A percentile compares a stretch with the other conserved stretches of the same genome.
Conservation (phyloP, 2,113 vertebrate genomes). For the Hippocampus comes region DNA sequence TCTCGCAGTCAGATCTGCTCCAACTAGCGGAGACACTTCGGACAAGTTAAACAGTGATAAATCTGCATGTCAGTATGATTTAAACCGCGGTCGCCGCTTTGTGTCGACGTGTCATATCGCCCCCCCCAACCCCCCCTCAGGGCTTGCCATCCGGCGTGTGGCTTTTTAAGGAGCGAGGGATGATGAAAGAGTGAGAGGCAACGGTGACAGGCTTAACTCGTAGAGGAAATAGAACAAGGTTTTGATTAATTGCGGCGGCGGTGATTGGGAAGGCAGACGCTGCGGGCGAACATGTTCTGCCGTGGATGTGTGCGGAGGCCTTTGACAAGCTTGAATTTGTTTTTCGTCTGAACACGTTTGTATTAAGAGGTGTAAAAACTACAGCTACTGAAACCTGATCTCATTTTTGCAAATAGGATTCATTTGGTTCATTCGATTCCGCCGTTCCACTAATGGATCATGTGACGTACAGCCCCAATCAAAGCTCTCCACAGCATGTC, state of each 20-base stretch:
- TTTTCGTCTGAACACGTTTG: background rate
- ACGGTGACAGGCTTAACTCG: conserved; percentile 66
- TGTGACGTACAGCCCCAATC: background rate
- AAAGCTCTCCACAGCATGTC: background rate
- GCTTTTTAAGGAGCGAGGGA: conserved; percentile 57
- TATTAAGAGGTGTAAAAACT: background rate
- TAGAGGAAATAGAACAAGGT: conserved; percentile 49
- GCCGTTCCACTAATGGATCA: background rate
- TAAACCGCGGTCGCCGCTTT: conserved; percentile 63
- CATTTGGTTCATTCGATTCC: background rate
- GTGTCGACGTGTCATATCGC: conserved; percentile 67
- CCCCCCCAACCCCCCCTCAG: conserved; percentile 29
- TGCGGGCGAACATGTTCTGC: conserved; percentile 32
- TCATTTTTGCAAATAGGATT: background rate
- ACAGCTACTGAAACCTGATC: background rate
- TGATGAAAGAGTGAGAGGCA: conserved; percentile 72
- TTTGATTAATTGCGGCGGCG: conserved; percentile 71
- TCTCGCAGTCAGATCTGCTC: conserved; percentile 67
- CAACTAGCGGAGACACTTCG: conserved; percentile 70
- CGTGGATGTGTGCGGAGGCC: conserved; percentile 2
- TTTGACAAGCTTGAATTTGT: conserved; percentile 1
- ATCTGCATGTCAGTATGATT: conserved; percentile 72
- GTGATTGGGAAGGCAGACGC: conserved; percentile 58
- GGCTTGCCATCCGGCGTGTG: conserved; percentile 58
- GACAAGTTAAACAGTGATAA: conserved; percentile 77